phyloP scores from a whole-genome alignment of 2,797 vertebrate genomes.

The Chiloscyllium punctatum region DNA sequence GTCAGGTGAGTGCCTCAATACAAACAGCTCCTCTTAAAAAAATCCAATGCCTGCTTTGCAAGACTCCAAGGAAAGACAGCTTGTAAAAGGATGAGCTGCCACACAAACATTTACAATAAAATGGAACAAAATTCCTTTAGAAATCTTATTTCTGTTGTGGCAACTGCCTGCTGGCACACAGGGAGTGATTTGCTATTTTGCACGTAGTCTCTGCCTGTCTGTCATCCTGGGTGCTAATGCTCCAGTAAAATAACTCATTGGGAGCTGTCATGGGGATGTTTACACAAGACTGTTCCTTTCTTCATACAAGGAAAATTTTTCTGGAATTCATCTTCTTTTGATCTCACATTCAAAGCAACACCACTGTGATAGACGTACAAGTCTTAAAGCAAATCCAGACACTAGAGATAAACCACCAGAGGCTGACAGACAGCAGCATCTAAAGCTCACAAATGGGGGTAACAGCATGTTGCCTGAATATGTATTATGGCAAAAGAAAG shows the following conservation, averaged over 20 bases:
- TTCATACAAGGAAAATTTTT: slow-evolving; percentile 65
- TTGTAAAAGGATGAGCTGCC: slow-evolving; percentile 48
- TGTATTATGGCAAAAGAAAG: slow-evolving; percentile 77
- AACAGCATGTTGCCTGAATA: slow-evolving; percentile 70
- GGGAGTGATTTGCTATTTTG: slow-evolving; percentile 70
- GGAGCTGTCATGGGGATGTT: slow-evolving; percentile 77
- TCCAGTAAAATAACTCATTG: slow-evolving; percentile 74
- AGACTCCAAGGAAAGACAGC: slow-evolving; percentile 46
- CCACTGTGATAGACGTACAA: slow-evolving; percentile 77
- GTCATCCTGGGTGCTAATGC: slow-evolving; percentile 72
- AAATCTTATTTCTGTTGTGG: slow-evolving; percentile 59
- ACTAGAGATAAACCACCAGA: slow-evolving; percentile 74
- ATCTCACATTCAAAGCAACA: slow-evolving; percentile 85
- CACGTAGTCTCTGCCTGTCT: slow-evolving; percentile 64
- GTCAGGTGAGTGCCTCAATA: slow-evolving; percentile 50
- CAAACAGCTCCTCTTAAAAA: slow-evolving; percentile 50
- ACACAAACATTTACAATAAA: slow-evolving; percentile 54
- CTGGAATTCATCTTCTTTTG: slow-evolving; percentile 84
- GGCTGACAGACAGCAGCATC: slow-evolving; percentile 79
- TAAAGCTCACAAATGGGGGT: slow-evolving; percentile 71
- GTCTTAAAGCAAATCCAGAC: slow-evolving; percentile 80
- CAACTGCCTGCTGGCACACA: slow-evolving; percentile 51
- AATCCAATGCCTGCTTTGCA: slow-evolving; percentile 47
- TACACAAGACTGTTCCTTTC: slow-evolving; percentile 76
- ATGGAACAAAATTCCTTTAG: slow-evolving; percentile 50